A percentile compares a stretch with the other conserved stretches of the same genome.
Evolutionary conservation across 2,888 invertebrate genomes (phyloP).

Genomic region (Halictus quadricinctus): DNA sequence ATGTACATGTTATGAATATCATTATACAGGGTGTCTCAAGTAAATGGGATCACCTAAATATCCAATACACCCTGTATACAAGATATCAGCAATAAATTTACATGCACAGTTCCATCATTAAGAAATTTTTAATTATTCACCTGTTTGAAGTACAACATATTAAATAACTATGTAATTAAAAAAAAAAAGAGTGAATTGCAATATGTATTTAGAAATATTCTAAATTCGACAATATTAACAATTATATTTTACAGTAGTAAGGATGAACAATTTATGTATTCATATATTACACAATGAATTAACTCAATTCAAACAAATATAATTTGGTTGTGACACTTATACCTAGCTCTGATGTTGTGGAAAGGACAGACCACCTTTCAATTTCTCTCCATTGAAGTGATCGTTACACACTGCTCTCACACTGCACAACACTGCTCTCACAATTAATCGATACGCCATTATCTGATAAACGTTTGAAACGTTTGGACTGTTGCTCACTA

Average conservation of each 20-base stretch:
- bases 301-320: constrained; percentile 13
- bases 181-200: background rate
- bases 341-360: constrained; percentile 44
- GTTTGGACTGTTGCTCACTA: constrained; percentile 35
- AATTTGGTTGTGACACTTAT: constrained; percentile 2
- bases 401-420: constrained; percentile 25
- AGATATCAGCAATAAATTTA: background rate
- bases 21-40: background rate
- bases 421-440: constrained; percentile 10
- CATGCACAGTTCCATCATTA: background rate
- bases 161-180: background rate
- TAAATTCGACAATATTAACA: background rate
- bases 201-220: constrained; percentile 13
- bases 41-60: background rate
- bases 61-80: background rate
- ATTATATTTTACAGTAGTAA: constrained; percentile 18
- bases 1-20: background rate
- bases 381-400: background rate
- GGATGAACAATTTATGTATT: background rate
- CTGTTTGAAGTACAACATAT: background rate
- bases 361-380: constrained; percentile 25
- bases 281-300: background rate
- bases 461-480: constrained; percentile 38
- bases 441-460: constrained; percentile 22
- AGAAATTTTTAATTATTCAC: constrained; percentile 6